These are phyloP conservation scores for Desmophyllum pertusum DNA, from an alignment of 92 coral and sea anemone species.

Conservation along the genomic window DNA sequence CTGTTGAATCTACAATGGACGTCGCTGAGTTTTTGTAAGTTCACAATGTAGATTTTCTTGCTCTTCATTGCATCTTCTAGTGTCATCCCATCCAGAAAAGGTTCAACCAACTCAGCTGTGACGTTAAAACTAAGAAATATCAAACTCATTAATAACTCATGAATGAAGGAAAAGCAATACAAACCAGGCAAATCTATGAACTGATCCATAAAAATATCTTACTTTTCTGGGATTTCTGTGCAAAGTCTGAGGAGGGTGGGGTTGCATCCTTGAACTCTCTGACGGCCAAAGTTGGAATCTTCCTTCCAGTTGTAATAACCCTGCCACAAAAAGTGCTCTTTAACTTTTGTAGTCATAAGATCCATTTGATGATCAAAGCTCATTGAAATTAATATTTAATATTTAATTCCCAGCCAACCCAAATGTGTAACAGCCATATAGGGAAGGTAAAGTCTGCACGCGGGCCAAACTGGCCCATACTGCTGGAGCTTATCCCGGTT, in stretches of 20 bases:
- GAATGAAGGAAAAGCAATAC: not conserved
- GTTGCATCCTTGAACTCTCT: constrained; percentile 95
- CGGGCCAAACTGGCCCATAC: too few species aligned
- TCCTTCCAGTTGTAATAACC: constrained; percentile 93
- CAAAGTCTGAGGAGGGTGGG: constrained; percentile 84
- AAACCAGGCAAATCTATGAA: not conserved
- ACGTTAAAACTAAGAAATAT: constrained; percentile 67
- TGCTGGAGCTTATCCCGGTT: too few species aligned
- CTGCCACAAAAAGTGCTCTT: constrained; percentile 35
- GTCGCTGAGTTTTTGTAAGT: constrained; percentile 68
- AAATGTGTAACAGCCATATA: too few species aligned
- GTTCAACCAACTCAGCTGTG: constrained; percentile 88
- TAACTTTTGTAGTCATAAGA: not conserved
- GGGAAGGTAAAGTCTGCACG: too few species aligned
- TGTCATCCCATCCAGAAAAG: constrained; percentile 81
- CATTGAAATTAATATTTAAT: too few species aligned
- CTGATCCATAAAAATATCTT: constrained; percentile 5
- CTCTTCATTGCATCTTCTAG: constrained; percentile 81
- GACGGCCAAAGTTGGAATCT: constrained; percentile 89
- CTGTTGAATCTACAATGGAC: constrained; percentile 87
- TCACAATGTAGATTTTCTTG: constrained; percentile 84
- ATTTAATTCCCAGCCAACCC: too few species aligned
- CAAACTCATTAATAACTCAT: not conserved
- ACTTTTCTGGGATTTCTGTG: constrained; percentile 92
- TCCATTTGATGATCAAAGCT: too few species aligned